Percentiles rank a stretch among this genome's conserved stretches.
These are phyloP conservation scores for Darevskia nairensis DNA, from an alignment of 2,797 vertebrate genomes.

Conservation along the genomic window DNA sequence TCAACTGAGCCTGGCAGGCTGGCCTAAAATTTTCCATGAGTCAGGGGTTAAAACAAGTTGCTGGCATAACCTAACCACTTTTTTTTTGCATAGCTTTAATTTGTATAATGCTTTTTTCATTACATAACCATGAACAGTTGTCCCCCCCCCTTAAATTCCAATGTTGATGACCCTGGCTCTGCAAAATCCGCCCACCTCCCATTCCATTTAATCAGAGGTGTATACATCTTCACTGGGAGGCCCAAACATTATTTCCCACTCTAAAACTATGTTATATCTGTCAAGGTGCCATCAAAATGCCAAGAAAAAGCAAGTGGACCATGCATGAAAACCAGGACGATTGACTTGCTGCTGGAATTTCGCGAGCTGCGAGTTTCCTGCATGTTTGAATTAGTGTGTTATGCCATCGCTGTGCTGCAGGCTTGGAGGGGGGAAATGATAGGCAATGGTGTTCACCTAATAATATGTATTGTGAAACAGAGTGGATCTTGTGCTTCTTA, in stretches of 20 bases:
- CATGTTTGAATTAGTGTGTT: not conserved
- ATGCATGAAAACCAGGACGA: fast-evolving
- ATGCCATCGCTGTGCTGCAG: not conserved
- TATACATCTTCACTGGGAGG: conserved; percentile 4
- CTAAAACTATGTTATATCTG: conserved; percentile 19
- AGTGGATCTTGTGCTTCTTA: not conserved
- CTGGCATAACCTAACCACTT: not conserved
- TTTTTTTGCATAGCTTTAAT: not conserved
- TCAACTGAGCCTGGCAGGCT: not conserved
- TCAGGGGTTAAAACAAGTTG: not conserved
- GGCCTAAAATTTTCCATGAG: not conserved
- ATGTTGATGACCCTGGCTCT: not conserved
- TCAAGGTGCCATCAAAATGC: conserved; percentile 18
- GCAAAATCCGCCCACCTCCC: not conserved
- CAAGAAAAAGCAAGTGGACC: conserved; percentile 8
- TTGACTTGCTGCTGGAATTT: not conserved
- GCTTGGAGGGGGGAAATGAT: not conserved
- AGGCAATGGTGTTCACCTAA: not conserved
- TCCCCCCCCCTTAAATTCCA: not conserved
- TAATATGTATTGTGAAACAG: not conserved
- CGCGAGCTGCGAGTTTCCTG: not conserved
- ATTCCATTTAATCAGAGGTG: too few relatives aligned
- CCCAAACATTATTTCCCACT: conserved; percentile 3
- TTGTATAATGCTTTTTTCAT: not conserved
- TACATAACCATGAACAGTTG: not conserved